phyloP scores from a whole-genome alignment of 1,140 invertebrate genomes.

The Uloborus diversus region DNA sequence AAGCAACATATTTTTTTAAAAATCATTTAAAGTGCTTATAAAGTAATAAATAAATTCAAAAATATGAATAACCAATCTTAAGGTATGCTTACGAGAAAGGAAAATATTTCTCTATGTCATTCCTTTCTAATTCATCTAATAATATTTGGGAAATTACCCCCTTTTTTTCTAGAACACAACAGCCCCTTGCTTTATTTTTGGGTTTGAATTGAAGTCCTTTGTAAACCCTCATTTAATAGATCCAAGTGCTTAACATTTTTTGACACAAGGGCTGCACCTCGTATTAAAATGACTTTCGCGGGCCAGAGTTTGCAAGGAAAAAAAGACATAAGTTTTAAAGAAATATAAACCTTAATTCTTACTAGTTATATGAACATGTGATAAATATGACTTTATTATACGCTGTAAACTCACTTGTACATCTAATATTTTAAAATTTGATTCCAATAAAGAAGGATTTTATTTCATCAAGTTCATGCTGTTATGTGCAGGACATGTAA shows the following conservation, averaged over 20 bases:
- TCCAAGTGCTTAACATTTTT: not conserved
- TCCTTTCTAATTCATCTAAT: no score
- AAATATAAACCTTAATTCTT: not conserved
- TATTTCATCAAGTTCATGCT: not conserved
- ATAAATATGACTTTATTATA: not conserved
- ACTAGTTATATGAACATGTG: not conserved
- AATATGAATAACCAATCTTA: no score
- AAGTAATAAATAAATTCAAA: no score
- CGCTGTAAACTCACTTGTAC: not conserved
- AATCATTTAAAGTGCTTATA: no score
- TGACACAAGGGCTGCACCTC: not conserved
- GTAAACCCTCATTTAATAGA: no score
- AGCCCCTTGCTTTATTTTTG: no score
- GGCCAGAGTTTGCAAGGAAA: not conserved
- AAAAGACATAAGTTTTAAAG: not conserved
- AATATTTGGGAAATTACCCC: no score
- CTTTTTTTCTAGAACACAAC: no score
- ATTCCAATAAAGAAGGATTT: not conserved
- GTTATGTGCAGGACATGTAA: not conserved
- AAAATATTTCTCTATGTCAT: no score
- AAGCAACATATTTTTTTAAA: no score
- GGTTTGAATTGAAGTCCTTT: no score
- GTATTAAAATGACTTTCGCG: not conserved
- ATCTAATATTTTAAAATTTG: not conserved
- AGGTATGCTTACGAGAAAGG: no score